Evolutionary conservation across 2,888 invertebrate species (phyloP).

Genomic region (Lochmaea capreae): DNA sequence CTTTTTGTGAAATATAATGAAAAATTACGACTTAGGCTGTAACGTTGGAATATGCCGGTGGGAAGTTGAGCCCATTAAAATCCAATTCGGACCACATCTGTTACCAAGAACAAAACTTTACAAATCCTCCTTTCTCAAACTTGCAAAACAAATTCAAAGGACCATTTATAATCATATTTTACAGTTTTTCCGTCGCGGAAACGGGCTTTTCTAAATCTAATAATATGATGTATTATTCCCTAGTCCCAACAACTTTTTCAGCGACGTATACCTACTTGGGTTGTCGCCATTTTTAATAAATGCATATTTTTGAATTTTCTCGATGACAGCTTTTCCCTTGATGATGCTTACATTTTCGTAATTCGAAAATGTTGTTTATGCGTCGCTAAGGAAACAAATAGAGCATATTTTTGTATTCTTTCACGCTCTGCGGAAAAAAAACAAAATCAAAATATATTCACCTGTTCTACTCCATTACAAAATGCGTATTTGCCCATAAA

Average conservation of each 20-base stretch:
- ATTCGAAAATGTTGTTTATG: constrained; percentile 26
- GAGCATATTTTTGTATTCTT: constrained; percentile 12
- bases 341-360: constrained; percentile 10
- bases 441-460: not conserved
- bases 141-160: constrained; percentile 35
- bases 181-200: constrained; percentile 24
- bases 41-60: too few species aligned
- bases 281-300: constrained; percentile 38
- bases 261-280: constrained; percentile 19
- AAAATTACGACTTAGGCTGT: too few species aligned
- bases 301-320: constrained; percentile 44
- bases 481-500: too few species aligned
- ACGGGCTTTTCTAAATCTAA: constrained; percentile 29
- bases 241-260: constrained; percentile 32
- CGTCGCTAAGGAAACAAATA: constrained; percentile 16
- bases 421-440: not conserved
- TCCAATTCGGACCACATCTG: constrained; percentile 30
- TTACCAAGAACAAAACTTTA: constrained; percentile 21
- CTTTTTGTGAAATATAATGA: too few species aligned
- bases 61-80: constrained; percentile 28
- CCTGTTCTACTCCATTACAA: not conserved
- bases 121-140: constrained; percentile 21
- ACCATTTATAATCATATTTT: constrained; percentile 37
- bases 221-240: constrained; percentile 42
- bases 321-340: constrained; percentile 37